These are phyloP conservation scores for Neogobius melanostomus DNA, from an alignment of 2,113 vertebrate species.

Conservation along the genomic window DNA sequence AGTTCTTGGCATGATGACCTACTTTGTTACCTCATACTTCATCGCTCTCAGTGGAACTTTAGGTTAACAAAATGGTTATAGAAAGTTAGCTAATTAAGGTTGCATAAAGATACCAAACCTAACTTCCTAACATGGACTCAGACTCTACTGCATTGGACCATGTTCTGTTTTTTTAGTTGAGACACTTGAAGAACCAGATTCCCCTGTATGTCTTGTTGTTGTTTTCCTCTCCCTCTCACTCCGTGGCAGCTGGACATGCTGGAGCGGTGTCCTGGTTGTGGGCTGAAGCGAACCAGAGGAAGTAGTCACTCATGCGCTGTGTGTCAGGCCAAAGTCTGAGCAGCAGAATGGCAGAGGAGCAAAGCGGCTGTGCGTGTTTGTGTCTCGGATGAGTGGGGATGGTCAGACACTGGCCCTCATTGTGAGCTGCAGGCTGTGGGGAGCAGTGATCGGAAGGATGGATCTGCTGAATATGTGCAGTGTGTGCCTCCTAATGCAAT, in stretches of 20 bases:
- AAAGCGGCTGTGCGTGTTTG: slow-evolving; percentile 66
- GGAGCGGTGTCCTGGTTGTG: slow-evolving; percentile 60
- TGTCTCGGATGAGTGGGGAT: slow-evolving; percentile 64
- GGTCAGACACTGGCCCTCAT: slow-evolving; percentile 66
- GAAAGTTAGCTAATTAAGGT: too few relatives aligned
- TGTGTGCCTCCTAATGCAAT: slow-evolving; percentile 53
- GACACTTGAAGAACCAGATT: neutral
- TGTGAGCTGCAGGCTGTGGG: slow-evolving; percentile 66
- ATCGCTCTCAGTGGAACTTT: neutral
- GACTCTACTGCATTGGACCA: too few relatives aligned
- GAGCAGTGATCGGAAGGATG: slow-evolving; percentile 73
- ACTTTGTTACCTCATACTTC: neutral
- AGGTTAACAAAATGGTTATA: neutral
- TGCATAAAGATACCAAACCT: too few relatives aligned
- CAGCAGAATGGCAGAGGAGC: slow-evolving; percentile 68
- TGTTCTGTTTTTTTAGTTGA: neutral
- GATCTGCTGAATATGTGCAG: slow-evolving; percentile 58
- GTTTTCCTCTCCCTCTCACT: slow-evolving; percentile 54
- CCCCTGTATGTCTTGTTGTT: slow-evolving; percentile 53
- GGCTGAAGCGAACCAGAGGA: slow-evolving; percentile 57
- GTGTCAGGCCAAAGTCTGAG: slow-evolving; percentile 67
- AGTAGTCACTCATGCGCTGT: slow-evolving; percentile 65
- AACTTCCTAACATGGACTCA: too few relatives aligned
- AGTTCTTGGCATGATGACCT: neutral
- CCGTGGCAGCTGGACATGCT: slow-evolving; percentile 60